phyloP scores from a whole-genome alignment of 2,113 vertebrate genomes.

The Athene noctua region DNA sequence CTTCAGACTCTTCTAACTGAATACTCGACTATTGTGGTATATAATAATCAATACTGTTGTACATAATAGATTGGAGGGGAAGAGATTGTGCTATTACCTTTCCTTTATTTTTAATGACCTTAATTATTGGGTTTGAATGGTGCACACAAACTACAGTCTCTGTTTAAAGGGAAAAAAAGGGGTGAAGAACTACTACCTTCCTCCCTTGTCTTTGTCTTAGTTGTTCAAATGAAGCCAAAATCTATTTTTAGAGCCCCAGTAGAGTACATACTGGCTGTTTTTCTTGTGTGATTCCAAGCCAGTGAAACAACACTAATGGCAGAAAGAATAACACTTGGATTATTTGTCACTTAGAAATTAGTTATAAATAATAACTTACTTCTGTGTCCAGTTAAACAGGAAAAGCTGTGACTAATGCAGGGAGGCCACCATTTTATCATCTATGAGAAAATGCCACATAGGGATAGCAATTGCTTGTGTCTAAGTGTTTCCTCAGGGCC shows the following conservation, averaged over 20 bases:
- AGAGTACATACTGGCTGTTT: background rate
- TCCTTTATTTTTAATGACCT: background rate
- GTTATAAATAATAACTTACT: background rate
- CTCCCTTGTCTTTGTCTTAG: background rate
- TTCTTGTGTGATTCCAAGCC: background rate
- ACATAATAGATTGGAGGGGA: background rate
- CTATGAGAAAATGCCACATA: background rate
- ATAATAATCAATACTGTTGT: too few species aligned
- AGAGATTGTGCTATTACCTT: background rate
- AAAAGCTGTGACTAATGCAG: background rate
- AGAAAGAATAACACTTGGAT: background rate
- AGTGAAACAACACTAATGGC: background rate
- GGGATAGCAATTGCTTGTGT: background rate
- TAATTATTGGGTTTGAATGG: background rate
- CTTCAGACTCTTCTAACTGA: background rate
- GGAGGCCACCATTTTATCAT: background rate
- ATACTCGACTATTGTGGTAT: background rate
- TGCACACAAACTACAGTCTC: rapidly evolving
- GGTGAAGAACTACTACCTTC: background rate
- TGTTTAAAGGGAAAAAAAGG: background rate
- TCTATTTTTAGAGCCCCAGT: background rate
- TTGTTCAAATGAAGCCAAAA: background rate
- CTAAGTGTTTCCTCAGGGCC: background rate
- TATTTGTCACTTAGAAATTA: background rate
- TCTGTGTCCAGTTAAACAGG: background rate